These are phyloP conservation scores for Austrolebias charrua DNA, from an alignment of 2,797 vertebrate species.

Conservation along the genomic window DNA sequence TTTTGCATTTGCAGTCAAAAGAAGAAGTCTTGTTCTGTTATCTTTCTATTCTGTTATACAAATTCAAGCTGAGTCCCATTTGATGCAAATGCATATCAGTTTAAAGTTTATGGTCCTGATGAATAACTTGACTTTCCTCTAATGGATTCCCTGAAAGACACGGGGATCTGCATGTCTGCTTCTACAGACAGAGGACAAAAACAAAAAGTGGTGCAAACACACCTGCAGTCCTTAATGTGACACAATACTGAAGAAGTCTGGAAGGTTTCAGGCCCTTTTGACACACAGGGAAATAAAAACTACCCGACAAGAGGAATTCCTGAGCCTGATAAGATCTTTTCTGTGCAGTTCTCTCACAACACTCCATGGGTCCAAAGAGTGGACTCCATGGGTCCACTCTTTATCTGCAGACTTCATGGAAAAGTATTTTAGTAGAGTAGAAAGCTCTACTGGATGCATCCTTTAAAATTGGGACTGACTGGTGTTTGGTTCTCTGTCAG, in stretches of 20 bases:
- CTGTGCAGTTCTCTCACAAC: background rate
- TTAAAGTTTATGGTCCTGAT: constrained; percentile 15
- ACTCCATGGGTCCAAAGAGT: too few relatives aligned
- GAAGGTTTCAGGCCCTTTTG: constrained; percentile 42
- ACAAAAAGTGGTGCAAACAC: background rate
- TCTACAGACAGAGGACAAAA: background rate
- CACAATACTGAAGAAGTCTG: constrained; percentile 35
- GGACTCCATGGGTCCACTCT: too few relatives aligned
- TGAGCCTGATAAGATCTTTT: constrained; percentile 28
- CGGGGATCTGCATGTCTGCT: constrained; percentile 5
- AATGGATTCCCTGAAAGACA: constrained; percentile 10
- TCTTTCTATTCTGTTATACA: constrained; percentile 34
- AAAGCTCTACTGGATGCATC: too few relatives aligned
- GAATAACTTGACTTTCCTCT: background rate
- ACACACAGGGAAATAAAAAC: constrained; percentile 59
- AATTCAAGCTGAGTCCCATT: constrained; percentile 20
- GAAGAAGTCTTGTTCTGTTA: constrained; percentile 27
- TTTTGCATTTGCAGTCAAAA: too few relatives aligned
- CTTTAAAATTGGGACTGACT: background rate
- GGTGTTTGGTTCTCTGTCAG: constrained; percentile 2
- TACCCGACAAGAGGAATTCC: constrained; percentile 46
- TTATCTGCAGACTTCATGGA: too few relatives aligned
- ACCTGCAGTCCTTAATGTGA: too few relatives aligned
- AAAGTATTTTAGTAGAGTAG: too few relatives aligned
- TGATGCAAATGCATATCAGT: constrained; percentile 50